These are phyloP conservation scores for Anas bahamensis DNA, from an alignment of 2,797 vertebrate genomes.

Conservation along the genomic window DNA sequence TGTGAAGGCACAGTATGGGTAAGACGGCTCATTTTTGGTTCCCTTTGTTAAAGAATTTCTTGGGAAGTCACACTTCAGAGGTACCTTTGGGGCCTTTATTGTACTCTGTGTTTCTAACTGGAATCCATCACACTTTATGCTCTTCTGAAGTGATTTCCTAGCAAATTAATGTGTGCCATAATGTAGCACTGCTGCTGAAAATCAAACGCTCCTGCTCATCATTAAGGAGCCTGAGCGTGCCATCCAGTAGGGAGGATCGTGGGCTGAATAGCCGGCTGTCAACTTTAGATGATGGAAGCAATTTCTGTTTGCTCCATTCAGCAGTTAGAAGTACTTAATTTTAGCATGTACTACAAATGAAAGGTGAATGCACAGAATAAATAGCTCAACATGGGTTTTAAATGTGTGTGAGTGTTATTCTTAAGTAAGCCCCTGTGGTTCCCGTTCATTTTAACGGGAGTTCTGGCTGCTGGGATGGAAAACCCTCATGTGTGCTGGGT, in stretches of 20 bases:
- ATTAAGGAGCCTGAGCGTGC: neutral
- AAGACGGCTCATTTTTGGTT: neutral
- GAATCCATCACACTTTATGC: neutral
- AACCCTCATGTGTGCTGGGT: neutral
- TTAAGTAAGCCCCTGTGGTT: neutral
- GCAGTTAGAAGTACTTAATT: neutral
- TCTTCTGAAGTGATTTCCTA: neutral
- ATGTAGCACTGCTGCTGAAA: neutral
- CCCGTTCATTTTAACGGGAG: neutral
- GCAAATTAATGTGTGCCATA: neutral
- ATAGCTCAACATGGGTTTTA: neutral
- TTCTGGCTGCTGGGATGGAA: neutral
- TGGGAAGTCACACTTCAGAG: neutral
- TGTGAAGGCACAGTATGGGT: neutral
- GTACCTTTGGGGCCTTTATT: neutral
- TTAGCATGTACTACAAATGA: neutral
- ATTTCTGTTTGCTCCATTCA: constrained; percentile 8
- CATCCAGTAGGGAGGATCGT: neutral
- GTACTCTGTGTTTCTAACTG: neutral
- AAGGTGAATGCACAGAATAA: constrained; percentile 8
- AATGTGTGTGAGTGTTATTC: neutral
- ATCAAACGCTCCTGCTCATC: neutral
- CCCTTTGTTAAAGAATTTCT: neutral
- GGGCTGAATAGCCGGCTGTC: neutral
- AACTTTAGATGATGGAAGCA: neutral